phyloP scores from a whole-genome alignment of 2,113 vertebrate species.

The Scolopax mira region DNA sequence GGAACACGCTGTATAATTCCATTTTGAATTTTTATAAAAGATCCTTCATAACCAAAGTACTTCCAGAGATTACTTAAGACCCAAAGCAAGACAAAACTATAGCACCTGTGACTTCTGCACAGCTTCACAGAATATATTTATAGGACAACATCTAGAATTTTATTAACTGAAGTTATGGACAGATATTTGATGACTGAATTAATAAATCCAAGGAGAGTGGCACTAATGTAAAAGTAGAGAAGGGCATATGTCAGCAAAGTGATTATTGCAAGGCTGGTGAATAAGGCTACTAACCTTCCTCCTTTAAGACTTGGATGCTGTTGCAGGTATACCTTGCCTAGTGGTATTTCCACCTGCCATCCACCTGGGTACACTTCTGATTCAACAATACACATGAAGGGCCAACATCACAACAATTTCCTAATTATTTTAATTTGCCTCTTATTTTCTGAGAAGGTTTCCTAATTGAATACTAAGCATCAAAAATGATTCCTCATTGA shows the following conservation, averaged over 20 bases:
- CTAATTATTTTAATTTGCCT: conserved; percentile 31
- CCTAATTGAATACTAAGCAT: conserved; percentile 5
- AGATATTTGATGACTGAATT: not conserved
- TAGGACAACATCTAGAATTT: not conserved
- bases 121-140: not conserved
- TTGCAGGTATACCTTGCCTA: not conserved
- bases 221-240: not conserved
- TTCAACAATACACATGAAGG: not conserved
- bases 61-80: not conserved
- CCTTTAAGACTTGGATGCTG: not conserved
- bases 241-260: not conserved
- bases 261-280: not conserved
- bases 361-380: not conserved
- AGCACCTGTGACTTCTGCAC: not conserved
- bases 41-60: not conserved
- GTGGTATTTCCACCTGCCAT: not conserved
- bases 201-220: not conserved
- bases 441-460: not conserved
- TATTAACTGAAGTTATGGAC: not conserved
- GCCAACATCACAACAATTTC: not conserved
- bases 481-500: not conserved
- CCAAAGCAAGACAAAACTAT: not conserved
- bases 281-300: not conserved
- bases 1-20: not conserved
- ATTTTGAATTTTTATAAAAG: not conserved